Conservation (phyloP, 2,797 vertebrate genomes). For the Caiman crocodilus region DNA sequence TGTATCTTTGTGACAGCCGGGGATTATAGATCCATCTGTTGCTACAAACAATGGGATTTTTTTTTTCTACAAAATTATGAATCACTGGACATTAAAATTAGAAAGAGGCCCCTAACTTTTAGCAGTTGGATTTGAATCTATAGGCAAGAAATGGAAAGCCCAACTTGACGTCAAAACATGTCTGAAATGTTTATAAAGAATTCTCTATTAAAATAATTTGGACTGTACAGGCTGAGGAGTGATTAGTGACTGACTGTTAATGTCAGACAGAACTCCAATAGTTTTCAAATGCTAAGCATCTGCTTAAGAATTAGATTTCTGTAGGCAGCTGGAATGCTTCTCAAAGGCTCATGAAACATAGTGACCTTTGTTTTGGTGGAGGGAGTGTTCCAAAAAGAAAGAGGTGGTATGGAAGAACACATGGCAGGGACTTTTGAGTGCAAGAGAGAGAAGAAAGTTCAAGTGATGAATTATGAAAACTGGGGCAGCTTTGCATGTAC, state of each 20-base stretch:
- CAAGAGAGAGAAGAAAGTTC: background rate
- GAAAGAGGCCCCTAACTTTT: background rate
- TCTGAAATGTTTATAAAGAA: background rate
- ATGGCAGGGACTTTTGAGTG: background rate
- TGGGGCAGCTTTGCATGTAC: background rate
- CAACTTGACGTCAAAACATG: background rate
- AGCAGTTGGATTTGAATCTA: background rate
- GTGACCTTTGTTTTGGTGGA: background rate
- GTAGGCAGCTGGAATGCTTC: background rate
- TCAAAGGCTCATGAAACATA: background rate
- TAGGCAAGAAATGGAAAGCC: background rate
- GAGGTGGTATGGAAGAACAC: background rate
- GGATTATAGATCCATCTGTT: background rate
- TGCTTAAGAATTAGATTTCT: accelerated
- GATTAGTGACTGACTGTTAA: background rate
- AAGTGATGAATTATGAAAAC: background rate
- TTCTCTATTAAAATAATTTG: background rate
- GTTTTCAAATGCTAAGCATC: background rate
- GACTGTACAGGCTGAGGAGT: accelerated
- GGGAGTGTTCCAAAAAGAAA: background rate
- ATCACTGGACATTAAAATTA: background rate
- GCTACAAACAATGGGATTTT: background rate
- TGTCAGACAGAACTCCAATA: background rate
- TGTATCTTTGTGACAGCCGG: no score
- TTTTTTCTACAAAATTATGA: background rate